These are phyloP conservation scores for Lycocerus yunnanus DNA, from an alignment of 2,888 invertebrate species.

Conservation along the genomic window DNA sequence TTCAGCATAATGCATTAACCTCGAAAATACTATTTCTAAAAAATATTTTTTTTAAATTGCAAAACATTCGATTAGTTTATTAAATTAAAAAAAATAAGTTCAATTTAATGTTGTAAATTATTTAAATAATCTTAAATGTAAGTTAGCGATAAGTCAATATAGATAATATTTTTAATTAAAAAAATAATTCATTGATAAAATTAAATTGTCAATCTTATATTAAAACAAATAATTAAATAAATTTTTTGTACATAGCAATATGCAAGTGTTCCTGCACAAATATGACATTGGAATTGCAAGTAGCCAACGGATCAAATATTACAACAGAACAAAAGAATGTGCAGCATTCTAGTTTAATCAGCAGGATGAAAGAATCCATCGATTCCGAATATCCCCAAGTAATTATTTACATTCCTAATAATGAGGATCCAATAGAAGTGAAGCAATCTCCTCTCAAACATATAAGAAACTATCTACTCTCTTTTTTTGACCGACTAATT, in stretches of 20 bases:
- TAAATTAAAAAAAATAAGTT: no score
- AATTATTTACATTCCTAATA: background rate
- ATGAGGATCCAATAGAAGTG: background rate
- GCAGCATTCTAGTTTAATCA: background rate
- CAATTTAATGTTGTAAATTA: no score
- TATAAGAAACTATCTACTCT: background rate
- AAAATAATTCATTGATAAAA: background rate
- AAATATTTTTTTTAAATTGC: background rate
- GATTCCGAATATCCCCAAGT: background rate
- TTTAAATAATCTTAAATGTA: no score
- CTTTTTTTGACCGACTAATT: background rate
- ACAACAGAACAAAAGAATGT: background rate
- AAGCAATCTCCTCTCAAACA: constrained; percentile 4
- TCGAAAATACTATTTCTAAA: no score
- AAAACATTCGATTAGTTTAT: no score
- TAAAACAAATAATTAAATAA: no score
- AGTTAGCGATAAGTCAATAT: background rate
- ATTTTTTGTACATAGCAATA: no score
- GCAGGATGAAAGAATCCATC: background rate
- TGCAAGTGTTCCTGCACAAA: background rate
- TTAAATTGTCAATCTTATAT: no score
- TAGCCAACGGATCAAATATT: background rate
- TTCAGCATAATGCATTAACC: no score
- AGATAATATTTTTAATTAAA: background rate
- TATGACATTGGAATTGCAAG: background rate